Evolutionary conservation across 37 sponge, comb jelly and placozoan genomes (phyloP).

Genomic region (Ephydatia muelleri): DNA sequence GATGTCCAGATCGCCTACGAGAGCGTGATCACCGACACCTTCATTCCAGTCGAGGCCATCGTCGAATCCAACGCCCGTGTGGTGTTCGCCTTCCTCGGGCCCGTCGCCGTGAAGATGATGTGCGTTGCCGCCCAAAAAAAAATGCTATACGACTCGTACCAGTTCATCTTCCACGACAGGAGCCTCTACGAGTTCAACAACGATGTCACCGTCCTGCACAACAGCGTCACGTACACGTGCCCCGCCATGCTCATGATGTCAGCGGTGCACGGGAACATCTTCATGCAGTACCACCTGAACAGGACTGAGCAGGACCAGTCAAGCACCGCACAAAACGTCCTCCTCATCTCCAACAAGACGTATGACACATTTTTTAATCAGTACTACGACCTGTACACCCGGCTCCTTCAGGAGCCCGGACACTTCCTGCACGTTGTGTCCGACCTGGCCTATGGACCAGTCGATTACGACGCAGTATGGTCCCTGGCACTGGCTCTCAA

Average conservation of each 20-base stretch:
- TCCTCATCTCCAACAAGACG: neutral
- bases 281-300: conserved; percentile 3
- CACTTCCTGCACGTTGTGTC: neutral
- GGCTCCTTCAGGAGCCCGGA: no score
- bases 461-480: conserved; percentile 46
- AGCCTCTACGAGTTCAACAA: neutral
- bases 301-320: neutral
- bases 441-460: neutral
- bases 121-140: conserved; percentile 24
- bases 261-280: conserved; percentile 12
- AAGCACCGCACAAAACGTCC: no score
- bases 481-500: conserved; percentile 24
- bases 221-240: neutral
- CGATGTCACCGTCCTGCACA: neutral
- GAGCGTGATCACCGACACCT: neutral
- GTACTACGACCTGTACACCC: neutral
- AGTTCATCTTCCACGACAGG: conserved; percentile 44
- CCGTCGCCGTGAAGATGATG: conserved; percentile 5
- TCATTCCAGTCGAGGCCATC: conserved; percentile 10
- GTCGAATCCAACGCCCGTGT: neutral
- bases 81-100: conserved; percentile 8
- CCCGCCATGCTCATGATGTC: neutral
- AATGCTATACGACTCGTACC: conserved; percentile 28
- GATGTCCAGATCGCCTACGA: neutral
- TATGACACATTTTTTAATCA: neutral